Evolutionary conservation across 2,113 vertebrate species (phyloP).

Genomic region (Colaptes auratus): DNA sequence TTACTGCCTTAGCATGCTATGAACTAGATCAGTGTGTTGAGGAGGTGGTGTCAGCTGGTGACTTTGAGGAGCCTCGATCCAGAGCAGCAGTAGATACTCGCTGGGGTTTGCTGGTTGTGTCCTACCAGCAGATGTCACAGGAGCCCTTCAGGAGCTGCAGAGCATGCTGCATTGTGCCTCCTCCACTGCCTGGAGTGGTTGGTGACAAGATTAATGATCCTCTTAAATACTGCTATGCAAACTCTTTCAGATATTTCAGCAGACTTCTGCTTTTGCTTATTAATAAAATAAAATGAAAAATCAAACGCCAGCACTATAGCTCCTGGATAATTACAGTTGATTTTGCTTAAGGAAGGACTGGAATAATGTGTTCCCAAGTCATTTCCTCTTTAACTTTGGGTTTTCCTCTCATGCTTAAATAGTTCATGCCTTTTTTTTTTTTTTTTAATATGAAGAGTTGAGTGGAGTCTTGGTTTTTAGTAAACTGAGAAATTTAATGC

Average conservation of each 20-base stretch:
- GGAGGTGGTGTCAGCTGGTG: not conserved
- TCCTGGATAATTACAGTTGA: not conserved
- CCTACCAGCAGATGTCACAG: conserved; percentile 11
- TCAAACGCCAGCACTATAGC: not conserved
- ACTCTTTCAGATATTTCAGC: not conserved
- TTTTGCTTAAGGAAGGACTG: not conserved
- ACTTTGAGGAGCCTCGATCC: not conserved
- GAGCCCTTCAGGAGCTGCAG: not conserved
- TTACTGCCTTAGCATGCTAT: not conserved
- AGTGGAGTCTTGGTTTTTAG: not conserved
- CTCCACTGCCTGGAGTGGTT: not conserved
- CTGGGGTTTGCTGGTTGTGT: not conserved
- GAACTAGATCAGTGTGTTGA: not conserved
- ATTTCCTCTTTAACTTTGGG: not conserved
- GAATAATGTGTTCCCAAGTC: not conserved
- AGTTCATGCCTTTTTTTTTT: not conserved
- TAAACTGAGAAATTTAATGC: not conserved
- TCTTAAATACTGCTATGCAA: not conserved
- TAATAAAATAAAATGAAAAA: not conserved
- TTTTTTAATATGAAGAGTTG: not conserved
- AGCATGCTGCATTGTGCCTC: not conserved
- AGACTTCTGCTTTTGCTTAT: not conserved
- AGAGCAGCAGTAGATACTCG: not conserved
- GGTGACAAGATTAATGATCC: not conserved
- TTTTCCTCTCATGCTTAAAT: fast-evolving